These are phyloP conservation scores for Sipha flava DNA, from an alignment of 1,140 invertebrate species.

Conservation along the genomic window DNA sequence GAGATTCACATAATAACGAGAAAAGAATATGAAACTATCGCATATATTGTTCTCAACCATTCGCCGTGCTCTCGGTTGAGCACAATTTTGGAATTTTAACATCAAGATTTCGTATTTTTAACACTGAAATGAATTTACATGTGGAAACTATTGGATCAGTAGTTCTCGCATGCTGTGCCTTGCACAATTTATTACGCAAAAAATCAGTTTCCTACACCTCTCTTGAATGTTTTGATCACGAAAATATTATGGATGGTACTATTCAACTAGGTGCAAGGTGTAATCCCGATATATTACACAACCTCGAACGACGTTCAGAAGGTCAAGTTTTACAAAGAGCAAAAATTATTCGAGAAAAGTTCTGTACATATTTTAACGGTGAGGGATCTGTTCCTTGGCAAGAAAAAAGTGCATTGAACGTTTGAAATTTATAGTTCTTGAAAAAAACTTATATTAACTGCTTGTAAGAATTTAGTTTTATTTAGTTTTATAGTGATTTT, in stretches of 20 bases:
- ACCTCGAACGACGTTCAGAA: slow-evolving; percentile 3
- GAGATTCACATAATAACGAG: neutral
- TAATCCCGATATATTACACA: slow-evolving; percentile 15
- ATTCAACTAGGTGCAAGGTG: slow-evolving; percentile 11
- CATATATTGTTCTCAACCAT: too few species aligned
- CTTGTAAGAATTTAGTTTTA: neutral
- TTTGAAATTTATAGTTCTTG: neutral
- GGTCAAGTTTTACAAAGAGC: slow-evolving; percentile 6
- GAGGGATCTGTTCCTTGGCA: slow-evolving; percentile 17
- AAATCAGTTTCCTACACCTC: slow-evolving; percentile 1
- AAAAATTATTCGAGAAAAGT: slow-evolving; percentile 19
- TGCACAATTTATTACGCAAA: slow-evolving; percentile 41
- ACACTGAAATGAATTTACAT: neutral
- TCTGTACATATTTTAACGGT: slow-evolving; percentile 10
- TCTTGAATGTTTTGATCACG: slow-evolving; percentile 15
- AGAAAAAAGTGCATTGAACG: slow-evolving; percentile 1
- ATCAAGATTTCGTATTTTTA: slow-evolving; percentile 16
- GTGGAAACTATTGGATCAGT: slow-evolving; percentile 40
- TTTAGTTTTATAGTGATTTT: neutral
- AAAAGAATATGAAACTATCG: slow-evolving; percentile 21
- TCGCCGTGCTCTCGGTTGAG: too few species aligned
- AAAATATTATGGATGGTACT: slow-evolving; percentile 7
- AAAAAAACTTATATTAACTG: neutral
- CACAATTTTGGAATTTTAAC: slow-evolving; percentile 17
- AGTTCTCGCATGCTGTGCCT: slow-evolving; percentile 37